phyloP scores from a whole-genome alignment of 92 coral and sea anemone genomes.

The Scolanthus callimorphus region DNA sequence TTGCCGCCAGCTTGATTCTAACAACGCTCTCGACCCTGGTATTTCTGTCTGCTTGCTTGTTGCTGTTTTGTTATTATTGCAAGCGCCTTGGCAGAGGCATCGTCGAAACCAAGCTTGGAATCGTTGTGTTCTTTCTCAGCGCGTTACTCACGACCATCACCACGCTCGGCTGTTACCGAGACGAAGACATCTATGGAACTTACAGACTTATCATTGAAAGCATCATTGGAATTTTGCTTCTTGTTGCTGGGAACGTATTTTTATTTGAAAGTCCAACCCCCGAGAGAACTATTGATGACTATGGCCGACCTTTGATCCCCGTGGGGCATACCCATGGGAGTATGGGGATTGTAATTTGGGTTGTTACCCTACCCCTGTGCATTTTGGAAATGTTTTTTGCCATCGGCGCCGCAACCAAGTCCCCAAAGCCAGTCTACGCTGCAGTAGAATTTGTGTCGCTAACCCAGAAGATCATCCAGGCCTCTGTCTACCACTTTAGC shows the following conservation, averaged over 20 bases:
- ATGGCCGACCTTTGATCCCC: slow-evolving; percentile 55
- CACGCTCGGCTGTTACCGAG: slow-evolving; percentile 48
- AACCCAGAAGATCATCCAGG: slow-evolving; percentile 64
- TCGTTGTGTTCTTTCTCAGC: slow-evolving; percentile 66
- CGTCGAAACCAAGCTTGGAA: slow-evolving; percentile 70
- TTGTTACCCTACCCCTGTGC: slow-evolving; percentile 58
- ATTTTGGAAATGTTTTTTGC: slow-evolving; percentile 72
- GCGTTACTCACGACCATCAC: slow-evolving; percentile 66
- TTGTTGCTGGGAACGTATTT: slow-evolving; percentile 38
- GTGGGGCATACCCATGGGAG: slow-evolving; percentile 68
- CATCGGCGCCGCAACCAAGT: slow-evolving; percentile 68
- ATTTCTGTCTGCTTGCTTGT: slow-evolving; percentile 40
- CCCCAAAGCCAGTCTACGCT: slow-evolving; percentile 41
- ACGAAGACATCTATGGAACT: slow-evolving; percentile 42
- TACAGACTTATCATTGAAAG: slow-evolving; percentile 34
- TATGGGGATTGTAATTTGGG: slow-evolving; percentile 74
- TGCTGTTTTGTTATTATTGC: slow-evolving; percentile 33
- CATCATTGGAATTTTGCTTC: slow-evolving; percentile 34
- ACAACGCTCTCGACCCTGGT: slow-evolving; percentile 48
- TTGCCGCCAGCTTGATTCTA: slow-evolving; percentile 50
- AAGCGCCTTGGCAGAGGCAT: slow-evolving; percentile 45
- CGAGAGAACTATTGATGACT: slow-evolving; percentile 41
- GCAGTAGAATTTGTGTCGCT: slow-evolving; percentile 56
- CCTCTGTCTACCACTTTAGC: slow-evolving; percentile 72
- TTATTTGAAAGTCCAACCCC: slow-evolving; percentile 61